Evolutionary conservation across 2,888 invertebrate genomes (phyloP), one percentile per base, ranked within the genome.

Genomic region (Epinotia ramella): DNA sequence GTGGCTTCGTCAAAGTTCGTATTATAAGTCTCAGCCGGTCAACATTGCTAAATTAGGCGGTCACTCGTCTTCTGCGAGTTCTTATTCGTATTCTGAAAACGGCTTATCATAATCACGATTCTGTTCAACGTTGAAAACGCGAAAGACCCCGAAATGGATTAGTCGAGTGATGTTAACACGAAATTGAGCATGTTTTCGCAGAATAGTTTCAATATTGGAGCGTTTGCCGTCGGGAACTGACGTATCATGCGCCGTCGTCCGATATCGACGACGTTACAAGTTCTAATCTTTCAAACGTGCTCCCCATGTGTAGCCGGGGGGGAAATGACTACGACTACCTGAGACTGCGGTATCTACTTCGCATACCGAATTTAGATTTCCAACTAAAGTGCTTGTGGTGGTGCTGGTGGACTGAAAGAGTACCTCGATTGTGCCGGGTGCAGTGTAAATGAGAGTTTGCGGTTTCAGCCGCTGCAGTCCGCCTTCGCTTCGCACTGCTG

Each of bases 401-500:
- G 44, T 68, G 73, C 63, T 24, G 53, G 66, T 18, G 60, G 60
- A 63, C 67, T 53, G 62, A 63, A 72, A 76, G 71, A 70, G 75
- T 53, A 75, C 56, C 57, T 62, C 44, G 62, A 72, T 57, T 59
- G 62, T 72, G 71, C 56, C 44, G 69, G 73, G 73, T 62, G 69
- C 67, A 71, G 62, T 78, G 62, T 65, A 76, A 76, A 78, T 71
- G 77, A 76, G 77, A 76, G 77, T 76, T 76, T 73, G 76, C 63
- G 76, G 73, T 76, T 73, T 60, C 69, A 76, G 73, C 28, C 77
- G 67, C 62, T 76, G 66, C 78, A 72, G 65, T 77, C 74, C 71
- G 72, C 70, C 71, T 79, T 73, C 77, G 76, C 72, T 79, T 73
- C 77, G 76, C 77, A 70, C 70, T 77, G 77, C 80, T 77, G 77